Conservation (phyloP, 2,113 vertebrate genomes). For the Austrofundulus limnaeus region DNA sequence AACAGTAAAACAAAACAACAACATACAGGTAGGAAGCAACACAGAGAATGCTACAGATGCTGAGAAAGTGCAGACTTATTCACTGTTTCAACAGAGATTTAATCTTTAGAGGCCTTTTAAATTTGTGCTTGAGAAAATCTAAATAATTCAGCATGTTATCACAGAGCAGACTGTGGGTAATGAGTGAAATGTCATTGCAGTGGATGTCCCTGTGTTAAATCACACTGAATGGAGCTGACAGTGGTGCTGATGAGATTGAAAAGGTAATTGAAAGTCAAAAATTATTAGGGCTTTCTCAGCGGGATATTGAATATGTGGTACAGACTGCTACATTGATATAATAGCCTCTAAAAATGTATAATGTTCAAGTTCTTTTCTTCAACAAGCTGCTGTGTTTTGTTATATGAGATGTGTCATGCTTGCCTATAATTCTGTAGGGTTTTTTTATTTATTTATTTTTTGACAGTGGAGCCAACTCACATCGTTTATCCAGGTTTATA, state of each 20-base stretch:
- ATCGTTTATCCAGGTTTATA: not conserved
- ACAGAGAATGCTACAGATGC: not conserved
- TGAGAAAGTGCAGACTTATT: not conserved
- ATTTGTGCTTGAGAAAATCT: slow-evolving; percentile 24
- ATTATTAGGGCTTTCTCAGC: not conserved
- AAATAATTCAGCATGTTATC: slow-evolving; percentile 43
- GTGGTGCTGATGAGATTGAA: slow-evolving; percentile 3
- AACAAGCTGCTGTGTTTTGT: not conserved
- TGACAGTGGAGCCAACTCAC: slow-evolving; percentile 4
- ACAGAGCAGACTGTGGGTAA: slow-evolving; percentile 32
- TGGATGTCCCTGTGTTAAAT: slow-evolving; percentile 3
- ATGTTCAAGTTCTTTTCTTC: slow-evolving; percentile 8
- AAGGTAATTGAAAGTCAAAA: slow-evolving; percentile 5
- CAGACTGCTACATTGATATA: not conserved
- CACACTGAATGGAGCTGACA: slow-evolving; percentile 8
- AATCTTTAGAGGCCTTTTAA: slow-evolving; percentile 18
- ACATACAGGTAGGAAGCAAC: not conserved
- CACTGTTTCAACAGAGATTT: not conserved
- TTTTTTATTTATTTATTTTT: slow-evolving; percentile 7
- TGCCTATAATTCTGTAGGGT: not conserved
- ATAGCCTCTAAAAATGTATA: not conserved
- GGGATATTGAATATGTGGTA: not conserved
- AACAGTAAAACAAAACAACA: no score
- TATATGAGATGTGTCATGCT: not conserved
- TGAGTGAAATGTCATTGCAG: slow-evolving; percentile 24